Conservation (phyloP, 2,888 invertebrate genomes). For the Apodemia zela region DNA sequence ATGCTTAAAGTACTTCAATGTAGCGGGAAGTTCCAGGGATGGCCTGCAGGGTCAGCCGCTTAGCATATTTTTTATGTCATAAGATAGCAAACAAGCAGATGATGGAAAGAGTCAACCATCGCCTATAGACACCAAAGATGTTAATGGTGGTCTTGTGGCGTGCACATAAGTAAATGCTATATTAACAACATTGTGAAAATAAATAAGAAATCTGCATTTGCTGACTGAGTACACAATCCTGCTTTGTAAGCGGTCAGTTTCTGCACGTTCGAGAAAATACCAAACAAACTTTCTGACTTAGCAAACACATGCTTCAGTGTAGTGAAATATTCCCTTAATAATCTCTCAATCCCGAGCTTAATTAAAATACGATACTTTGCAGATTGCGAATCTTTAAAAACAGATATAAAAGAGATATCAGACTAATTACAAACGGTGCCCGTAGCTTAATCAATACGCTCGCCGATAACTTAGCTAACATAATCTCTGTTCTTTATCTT, state of each 20-base stretch:
- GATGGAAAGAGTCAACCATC: too few relatives aligned
- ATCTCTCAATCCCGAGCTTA: background rate
- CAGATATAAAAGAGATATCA: conserved; percentile 1
- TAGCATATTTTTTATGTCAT: too few relatives aligned
- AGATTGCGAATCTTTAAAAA: background rate
- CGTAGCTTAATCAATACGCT: conserved; percentile 2
- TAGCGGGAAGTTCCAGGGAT: too few relatives aligned
- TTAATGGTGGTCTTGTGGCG: too few relatives aligned
- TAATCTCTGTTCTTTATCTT: background rate
- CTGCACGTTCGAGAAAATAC: background rate
- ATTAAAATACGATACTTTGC: background rate
- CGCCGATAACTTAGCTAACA: background rate
- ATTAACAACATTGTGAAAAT: background rate
- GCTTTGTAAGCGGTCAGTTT: background rate
- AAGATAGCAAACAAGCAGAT: too few relatives aligned
- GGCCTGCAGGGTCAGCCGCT: too few relatives aligned
- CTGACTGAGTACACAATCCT: background rate
- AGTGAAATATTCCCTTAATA: conserved; percentile 35
- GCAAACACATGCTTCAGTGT: conserved; percentile 33
- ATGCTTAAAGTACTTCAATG: too few relatives aligned
- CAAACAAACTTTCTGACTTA: background rate
- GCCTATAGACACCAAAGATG: too few relatives aligned
- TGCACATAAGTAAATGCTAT: too few relatives aligned
- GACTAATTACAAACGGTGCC: background rate
- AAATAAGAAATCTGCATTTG: conserved; percentile 3